phyloP scores from a whole-genome alignment of 2,888 invertebrate species.

The Anarsia innoxiella region DNA sequence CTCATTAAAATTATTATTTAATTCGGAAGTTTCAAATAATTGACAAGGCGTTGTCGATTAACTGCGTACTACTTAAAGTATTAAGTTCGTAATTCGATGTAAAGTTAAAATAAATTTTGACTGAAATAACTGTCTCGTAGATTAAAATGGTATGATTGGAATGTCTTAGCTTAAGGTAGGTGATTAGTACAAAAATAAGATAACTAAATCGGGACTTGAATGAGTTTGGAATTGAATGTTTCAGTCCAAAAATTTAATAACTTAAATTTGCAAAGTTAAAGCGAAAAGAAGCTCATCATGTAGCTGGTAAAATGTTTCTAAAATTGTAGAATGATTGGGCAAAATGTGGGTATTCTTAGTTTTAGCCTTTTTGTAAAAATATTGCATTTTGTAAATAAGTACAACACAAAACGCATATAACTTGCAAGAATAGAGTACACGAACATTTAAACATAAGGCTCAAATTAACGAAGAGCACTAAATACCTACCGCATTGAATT shows the following conservation, averaged over 20 bases:
- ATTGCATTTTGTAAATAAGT: slow-evolving; percentile 73
- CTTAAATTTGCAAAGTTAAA: background rate
- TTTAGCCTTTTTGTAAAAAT: slow-evolving; percentile 47
- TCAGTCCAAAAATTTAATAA: slow-evolving; percentile 8
- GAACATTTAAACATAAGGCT: no score
- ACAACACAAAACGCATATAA: slow-evolving; percentile 53
- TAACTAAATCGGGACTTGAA: background rate
- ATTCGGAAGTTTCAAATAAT: slow-evolving; percentile 1
- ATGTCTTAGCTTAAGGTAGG: slow-evolving; percentile 59
- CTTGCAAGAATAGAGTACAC: no score
- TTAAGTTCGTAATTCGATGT: slow-evolving; percentile 30
- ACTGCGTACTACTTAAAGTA: slow-evolving; percentile 22
- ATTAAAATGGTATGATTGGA: slow-evolving; percentile 65
- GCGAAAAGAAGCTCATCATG: background rate
- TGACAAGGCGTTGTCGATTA: slow-evolving; percentile 1
- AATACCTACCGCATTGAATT: no score
- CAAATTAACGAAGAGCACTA: no score
- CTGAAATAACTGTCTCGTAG: slow-evolving; percentile 72
- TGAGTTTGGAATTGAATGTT: background rate
- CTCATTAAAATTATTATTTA: slow-evolving; percentile 28
- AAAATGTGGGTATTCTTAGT: slow-evolving; percentile 29
- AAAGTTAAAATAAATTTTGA: slow-evolving; percentile 64
- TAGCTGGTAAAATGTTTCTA: no score
- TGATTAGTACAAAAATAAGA: slow-evolving; percentile 64
- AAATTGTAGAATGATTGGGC: slow-evolving; percentile 13